These are phyloP conservation scores for Hormaphis cornu DNA, from an alignment of 1,140 invertebrate species.

Conservation along the genomic window DNA sequence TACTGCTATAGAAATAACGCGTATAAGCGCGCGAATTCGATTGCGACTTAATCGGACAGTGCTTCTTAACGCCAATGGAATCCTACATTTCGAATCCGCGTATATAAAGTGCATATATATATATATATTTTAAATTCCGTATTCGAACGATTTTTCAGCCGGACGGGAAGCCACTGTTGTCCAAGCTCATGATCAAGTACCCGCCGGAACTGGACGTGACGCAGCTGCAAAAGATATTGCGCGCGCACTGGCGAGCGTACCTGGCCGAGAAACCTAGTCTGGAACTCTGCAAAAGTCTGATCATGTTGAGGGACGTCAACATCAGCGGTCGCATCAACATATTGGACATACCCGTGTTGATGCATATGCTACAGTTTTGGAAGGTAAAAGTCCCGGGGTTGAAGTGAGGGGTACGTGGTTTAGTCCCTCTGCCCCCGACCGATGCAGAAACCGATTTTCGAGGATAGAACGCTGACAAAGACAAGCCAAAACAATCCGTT, in stretches of 20 bases:
- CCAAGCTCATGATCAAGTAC: constrained; percentile 49
- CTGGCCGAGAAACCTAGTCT: constrained; percentile 49
- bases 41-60: too few species aligned
- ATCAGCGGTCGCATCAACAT: constrained; percentile 54
- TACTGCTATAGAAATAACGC: too few species aligned
- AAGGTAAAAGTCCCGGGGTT: constrained; percentile 44
- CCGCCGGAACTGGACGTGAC: constrained; percentile 55
- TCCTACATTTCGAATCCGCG: too few species aligned
- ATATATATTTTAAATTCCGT: too few species aligned
- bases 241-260: constrained; percentile 51
- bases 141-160: constrained; percentile 40
- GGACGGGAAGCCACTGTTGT: constrained; percentile 46
- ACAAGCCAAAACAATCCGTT: too few species aligned
- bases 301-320: constrained; percentile 57
- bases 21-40: too few species aligned
- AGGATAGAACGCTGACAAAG: too few species aligned
- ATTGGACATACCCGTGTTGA: constrained; percentile 51
- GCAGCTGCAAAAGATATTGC: constrained; percentile 53
- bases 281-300: constrained; percentile 55
- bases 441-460: too few species aligned
- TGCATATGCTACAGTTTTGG: constrained; percentile 58
- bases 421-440: too few species aligned
- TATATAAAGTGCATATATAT: too few species aligned
- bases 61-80: too few species aligned
- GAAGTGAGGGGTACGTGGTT: too few species aligned